Conservation (phyloP, 2,888 invertebrate genomes). For the Andrena praecox region DNA sequence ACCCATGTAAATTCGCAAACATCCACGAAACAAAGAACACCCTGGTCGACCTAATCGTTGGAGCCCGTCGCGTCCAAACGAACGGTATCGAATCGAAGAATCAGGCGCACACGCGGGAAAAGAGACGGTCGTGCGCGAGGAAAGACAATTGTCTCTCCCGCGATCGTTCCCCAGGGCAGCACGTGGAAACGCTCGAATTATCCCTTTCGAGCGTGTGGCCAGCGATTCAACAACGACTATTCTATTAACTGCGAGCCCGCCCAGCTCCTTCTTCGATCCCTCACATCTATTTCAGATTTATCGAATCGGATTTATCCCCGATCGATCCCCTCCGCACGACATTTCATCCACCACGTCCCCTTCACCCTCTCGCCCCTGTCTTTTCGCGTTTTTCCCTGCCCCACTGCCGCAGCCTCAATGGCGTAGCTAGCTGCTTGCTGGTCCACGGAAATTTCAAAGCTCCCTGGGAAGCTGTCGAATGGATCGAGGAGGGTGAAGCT, state of each 20-base stretch:
- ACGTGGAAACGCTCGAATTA: constrained; percentile 68
- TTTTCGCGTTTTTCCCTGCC: neutral
- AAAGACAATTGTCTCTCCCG: constrained; percentile 53
- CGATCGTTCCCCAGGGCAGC: constrained; percentile 62
- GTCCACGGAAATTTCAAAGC: neutral
- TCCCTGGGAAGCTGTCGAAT: neutral
- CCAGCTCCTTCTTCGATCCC: constrained; percentile 45
- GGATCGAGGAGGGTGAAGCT: neutral
- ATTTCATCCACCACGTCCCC: constrained; percentile 9
- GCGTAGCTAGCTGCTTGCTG: neutral
- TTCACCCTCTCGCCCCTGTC: neutral
- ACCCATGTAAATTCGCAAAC: constrained; percentile 54
- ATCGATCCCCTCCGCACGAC: constrained; percentile 22
- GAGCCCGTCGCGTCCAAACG: constrained; percentile 44
- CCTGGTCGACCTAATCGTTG: constrained; percentile 55
- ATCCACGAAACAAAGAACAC: constrained; percentile 40
- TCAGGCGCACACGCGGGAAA: constrained; percentile 32
- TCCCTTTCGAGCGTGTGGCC: constrained; percentile 57
- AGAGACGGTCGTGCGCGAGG: constrained; percentile 33
- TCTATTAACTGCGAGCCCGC: constrained; percentile 72
- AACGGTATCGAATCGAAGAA: constrained; percentile 53
- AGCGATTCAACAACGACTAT: constrained; percentile 62
- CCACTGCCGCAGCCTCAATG: neutral
- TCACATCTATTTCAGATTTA: constrained; percentile 74
- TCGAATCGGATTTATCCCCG: constrained; percentile 69